These are phyloP conservation scores for Todiramphus saurophagus DNA, from an alignment of 2,113 vertebrate species.

Conservation along the genomic window DNA sequence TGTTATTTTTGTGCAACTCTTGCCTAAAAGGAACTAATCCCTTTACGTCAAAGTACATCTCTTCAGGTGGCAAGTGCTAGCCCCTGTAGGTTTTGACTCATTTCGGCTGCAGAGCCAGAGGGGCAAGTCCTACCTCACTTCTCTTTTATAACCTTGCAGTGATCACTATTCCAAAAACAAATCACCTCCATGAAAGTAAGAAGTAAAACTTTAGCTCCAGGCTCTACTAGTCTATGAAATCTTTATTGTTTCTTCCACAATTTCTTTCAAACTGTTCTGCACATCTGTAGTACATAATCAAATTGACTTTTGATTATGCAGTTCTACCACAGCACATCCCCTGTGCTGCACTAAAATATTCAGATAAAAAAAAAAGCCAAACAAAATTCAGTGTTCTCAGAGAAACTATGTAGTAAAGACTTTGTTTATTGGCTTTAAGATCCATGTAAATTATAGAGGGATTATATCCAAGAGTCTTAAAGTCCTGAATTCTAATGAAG, in stretches of 20 bases:
- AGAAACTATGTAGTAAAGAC: neutral
- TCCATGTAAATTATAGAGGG: constrained; percentile 6
- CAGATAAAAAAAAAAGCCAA: neutral
- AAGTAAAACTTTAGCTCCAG: neutral
- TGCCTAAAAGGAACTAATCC: neutral
- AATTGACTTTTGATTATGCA: neutral
- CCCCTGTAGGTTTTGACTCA: neutral
- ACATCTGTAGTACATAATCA: neutral
- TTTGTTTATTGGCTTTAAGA: constrained; percentile 31
- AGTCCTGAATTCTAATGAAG: constrained; percentile 51
- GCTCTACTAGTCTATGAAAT: neutral
- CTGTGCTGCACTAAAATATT: neutral
- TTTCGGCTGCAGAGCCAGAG: neutral
- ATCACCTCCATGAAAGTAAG: neutral
- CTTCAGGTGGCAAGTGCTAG: neutral
- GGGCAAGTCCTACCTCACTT: neutral
- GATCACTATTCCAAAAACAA: neutral
- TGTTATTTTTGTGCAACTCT: neutral
- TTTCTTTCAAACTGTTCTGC: neutral
- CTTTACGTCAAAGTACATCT: neutral
- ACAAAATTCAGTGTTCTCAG: neutral
- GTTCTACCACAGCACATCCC: neutral
- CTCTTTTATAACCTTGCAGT: neutral
- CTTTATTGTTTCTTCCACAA: neutral
- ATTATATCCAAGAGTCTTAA: constrained; percentile 46